Evolutionary conservation across 1,140 invertebrate genomes (phyloP), one percentile per base, ranked within the genome.

Genomic region (Dendrolimus kikuchii): DNA sequence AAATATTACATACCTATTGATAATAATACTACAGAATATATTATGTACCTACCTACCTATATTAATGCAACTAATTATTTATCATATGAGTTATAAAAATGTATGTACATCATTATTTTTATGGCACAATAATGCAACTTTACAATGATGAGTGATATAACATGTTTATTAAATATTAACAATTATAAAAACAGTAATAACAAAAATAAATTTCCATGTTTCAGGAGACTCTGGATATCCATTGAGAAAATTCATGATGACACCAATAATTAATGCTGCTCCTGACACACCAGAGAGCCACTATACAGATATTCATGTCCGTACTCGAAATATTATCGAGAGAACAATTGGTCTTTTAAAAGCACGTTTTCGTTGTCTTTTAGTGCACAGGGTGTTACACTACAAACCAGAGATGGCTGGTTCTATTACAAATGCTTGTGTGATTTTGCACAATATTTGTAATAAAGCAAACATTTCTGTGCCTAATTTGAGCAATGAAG

Each of bases 401-500:
- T 77, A 77, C 46, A 7, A 40, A 5, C 71, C 71, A n/a, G 44
- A 51, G 37, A 49, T 62, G n/a, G 74, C 65, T 7, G 66, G 38
- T 7, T 57, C 43, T 49, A 74, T 74, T 49, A 46, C 64, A 46
- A 69, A 66, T 57, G 61, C 67, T 46, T 71, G 69, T 74, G 66
- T 61, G 9, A 55, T 72, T 36, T 59, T 74, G 51, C 71, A 78
- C 42, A 78, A 74, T 44, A 68, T 78, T 53, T 62, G 59, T 9
- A 66, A 59, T 59, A 41, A 38, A 44, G 54, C 54, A 50, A 49
- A 49, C 41, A 23, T 23, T 23, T 3, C 3, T 23, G 23, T 23
- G 23, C 23, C 23, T 23, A 23, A 23, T 23, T 23, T 23, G 23
- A 23, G 23, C 23, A 23, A 23, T 23, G 23, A 23, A 23, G 23